Evolutionary conservation across 2,113 vertebrate species (phyloP).

Genomic region (Galbula dea): DNA sequence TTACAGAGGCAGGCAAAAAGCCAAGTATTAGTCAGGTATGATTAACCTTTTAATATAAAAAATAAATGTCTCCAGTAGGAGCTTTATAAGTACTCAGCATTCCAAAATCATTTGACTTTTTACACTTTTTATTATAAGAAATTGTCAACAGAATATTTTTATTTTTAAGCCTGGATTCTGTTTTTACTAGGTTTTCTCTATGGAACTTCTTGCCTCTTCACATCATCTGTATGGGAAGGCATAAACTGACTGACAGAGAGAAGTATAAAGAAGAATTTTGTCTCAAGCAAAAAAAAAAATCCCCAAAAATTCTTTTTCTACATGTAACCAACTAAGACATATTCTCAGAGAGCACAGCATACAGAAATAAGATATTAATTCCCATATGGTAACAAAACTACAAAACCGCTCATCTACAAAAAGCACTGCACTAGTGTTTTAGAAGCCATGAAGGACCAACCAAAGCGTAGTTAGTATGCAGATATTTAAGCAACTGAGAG

Average conservation of each 20-base stretch:
- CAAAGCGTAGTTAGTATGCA: background rate
- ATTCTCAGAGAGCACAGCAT: background rate
- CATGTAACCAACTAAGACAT: background rate
- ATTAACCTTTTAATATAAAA: background rate
- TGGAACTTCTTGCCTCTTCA: background rate
- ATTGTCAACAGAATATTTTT: background rate
- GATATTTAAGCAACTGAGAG: background rate
- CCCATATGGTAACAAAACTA: background rate
- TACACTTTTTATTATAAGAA: background rate
- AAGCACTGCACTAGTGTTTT: background rate
- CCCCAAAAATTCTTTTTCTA: background rate
- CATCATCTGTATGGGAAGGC: background rate
- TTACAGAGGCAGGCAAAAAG: background rate
- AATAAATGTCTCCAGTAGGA: background rate
- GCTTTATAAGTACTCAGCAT: background rate
- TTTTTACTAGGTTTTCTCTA: background rate
- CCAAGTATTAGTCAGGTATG: background rate
- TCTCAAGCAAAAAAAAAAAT: background rate
- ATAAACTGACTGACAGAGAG: background rate
- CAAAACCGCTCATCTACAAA: background rate
- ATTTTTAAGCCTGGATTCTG: background rate
- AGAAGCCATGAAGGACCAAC: background rate
- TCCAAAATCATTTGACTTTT: background rate
- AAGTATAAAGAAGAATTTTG: background rate
- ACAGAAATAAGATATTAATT: background rate